Evolutionary conservation across 2,113 vertebrate species (phyloP), one percentile per base, ranked within the genome.

Genomic region (Plestiodon gilberti): DNA sequence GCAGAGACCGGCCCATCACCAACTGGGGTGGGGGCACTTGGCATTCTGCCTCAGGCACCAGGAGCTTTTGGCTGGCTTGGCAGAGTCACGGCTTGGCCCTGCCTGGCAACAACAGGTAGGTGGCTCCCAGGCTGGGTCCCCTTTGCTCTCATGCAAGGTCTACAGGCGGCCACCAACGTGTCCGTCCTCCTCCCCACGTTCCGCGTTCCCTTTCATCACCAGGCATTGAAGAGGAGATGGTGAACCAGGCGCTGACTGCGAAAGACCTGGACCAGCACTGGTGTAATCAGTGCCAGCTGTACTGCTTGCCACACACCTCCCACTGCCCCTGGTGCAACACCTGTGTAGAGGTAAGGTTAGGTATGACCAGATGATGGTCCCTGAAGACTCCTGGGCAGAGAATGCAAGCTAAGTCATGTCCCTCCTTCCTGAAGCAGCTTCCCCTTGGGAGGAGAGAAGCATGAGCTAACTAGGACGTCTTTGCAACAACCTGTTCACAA

Each of bases 311-410:
- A 9, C 71, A 71, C 2, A 65, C 91, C 74, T 40, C 83, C 79
- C 86, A 81, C 78, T 93, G 82, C 35, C 43, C 65, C 9, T 74
- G 55, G 83, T 93, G 89, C 75, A 83, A 90, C 69, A 6, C 81
- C 73, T 93, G 88, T 5, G 77, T 93, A 82, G 90, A 94, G 91
- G 94, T 96, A 87, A 94, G 88, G 4, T 48, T 48, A 5, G 43
- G 3, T 15, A 22, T 30, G 11, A 15, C 35, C 10, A 57, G 6
- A 55, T 55, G 52, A n/a, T n/a, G n/a, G n/a, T n/a, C n/a, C n/a
- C 14, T 33, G 5, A 18, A 48, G 43, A 8, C 43, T n/a, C n/a
- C n/a, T n/a, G n/a, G 38, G 70, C 33, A 38, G 8, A 23, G 1
- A 3, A 40, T 7, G 35, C 35, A 13, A 17, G 15, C 13, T 11